These are phyloP conservation scores for Drosophila melanosoma DNA, from an alignment of 2,888 invertebrate species.

Conservation along the genomic window DNA sequence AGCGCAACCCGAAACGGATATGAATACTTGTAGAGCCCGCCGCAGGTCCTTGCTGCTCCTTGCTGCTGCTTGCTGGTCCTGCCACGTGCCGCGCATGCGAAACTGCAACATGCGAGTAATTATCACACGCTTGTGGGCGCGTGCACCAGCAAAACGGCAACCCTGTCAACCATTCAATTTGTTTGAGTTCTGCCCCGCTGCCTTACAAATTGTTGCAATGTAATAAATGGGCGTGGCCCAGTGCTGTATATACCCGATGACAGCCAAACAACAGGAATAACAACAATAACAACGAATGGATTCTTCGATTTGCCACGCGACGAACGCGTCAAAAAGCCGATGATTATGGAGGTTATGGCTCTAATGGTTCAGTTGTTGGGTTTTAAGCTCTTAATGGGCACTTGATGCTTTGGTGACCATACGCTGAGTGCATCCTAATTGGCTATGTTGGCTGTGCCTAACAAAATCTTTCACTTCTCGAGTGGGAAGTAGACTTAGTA, in stretches of 20 bases:
- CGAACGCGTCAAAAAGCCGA: slow-evolving; percentile 73
- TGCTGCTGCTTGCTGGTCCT: no score
- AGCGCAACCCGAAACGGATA: slow-evolving; percentile 75
- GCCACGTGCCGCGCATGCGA: slow-evolving; percentile 78
- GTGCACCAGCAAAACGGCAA: slow-evolving; percentile 45
- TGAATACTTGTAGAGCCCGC: slow-evolving; percentile 80
- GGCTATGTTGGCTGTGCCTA: neutral
- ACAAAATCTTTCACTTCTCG: slow-evolving; percentile 1
- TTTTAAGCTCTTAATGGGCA: slow-evolving; percentile 76
- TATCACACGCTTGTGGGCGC: slow-evolving; percentile 82
- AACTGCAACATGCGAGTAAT: slow-evolving; percentile 72
- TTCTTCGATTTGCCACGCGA: slow-evolving; percentile 56
- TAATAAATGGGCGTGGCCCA: slow-evolving; percentile 71
- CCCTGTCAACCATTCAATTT: slow-evolving; percentile 42
- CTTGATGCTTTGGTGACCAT: slow-evolving; percentile 63
- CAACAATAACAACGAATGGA: slow-evolving; percentile 39
- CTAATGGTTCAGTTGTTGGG: slow-evolving; percentile 65
- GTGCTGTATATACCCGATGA: slow-evolving; percentile 36
- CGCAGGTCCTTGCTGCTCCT: slow-evolving; percentile 20
- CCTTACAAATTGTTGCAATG: slow-evolving; percentile 67
- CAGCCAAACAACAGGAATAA: slow-evolving; percentile 44
- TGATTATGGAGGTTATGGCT: slow-evolving; percentile 68
- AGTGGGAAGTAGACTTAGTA: neutral
- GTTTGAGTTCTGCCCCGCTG: slow-evolving; percentile 53
- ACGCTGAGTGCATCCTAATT: slow-evolving; percentile 1